Base-by-base conservation (phyloP, 2,888 invertebrate genomes). In the Lycocerus yunnanus region DNA sequence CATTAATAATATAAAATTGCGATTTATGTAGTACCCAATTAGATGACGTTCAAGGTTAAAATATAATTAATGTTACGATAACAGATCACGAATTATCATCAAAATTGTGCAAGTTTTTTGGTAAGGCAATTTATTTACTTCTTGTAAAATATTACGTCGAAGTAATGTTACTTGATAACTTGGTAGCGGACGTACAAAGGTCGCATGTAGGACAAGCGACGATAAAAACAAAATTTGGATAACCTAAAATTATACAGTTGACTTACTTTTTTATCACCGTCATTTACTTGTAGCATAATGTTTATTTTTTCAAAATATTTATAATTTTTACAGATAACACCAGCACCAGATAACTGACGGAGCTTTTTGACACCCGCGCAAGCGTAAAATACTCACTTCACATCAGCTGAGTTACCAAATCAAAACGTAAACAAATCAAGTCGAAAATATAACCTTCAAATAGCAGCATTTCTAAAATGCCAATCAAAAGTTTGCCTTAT, bases 401-500 rank as follows among this genome's bases (percentile, higher is more conserved):
- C 18, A 63, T 61, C 16, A 63, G 61, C 20, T 18, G 43, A 43
- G n/a, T 43, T 43, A 43, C 43, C 2, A 43, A n/a, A 43, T 43
- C 43, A n/a, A n/a, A 43, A 43, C 43, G 60, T 60, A 60, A 63
- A 63, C 18, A 63, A 16, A 63, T 5, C 61, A 20, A 20, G 18
- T n/a, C 61, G n/a, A 11, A 63, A 63, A 18, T 63, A 18, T n/a
- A 63, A 63, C 20, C 61, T 63, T n/a, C 6, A 18, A 63, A 63
- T 20, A 63, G 18, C 6, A 18, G n/a, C 16, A n/a, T n/a, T 63
- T 63, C 14, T 8, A 70, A 20, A 13, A 74, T 76, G 76, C 16
- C 68, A 14, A 63, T 18, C 11, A 65, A 61, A n/a, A 73, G 69
- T 9, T 87, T 95, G 77, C 96, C 97, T 6, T 89, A 93, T 84